A percentile compares a stretch with the other conserved stretches of the same genome.
These are phyloP conservation scores for Rhyacichthys aspro DNA, from an alignment of 2,797 vertebrate genomes.

Conservation along the genomic window DNA sequence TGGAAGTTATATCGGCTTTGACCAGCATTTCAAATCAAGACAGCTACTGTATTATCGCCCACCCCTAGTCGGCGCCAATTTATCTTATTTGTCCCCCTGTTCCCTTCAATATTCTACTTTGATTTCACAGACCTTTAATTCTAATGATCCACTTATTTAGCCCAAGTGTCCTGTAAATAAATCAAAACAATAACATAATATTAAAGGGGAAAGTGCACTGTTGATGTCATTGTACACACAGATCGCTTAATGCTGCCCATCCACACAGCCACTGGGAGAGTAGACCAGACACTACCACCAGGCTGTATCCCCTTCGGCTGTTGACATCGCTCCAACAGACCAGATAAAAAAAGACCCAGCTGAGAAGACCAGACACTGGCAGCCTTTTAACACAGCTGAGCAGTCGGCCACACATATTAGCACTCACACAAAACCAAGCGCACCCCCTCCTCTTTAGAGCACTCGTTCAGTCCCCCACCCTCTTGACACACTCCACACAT, in stretches of 20 bases:
- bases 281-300: slow-evolving; percentile 46
- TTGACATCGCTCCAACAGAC: slow-evolving; percentile 75
- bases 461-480: slow-evolving; percentile 47
- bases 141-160: too few species aligned
- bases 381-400: slow-evolving; percentile 78
- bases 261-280: slow-evolving; percentile 45
- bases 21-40: too few species aligned
- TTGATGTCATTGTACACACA: too few species aligned
- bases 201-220: too few species aligned
- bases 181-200: too few species aligned
- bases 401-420: slow-evolving; percentile 35
- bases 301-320: slow-evolving; percentile 63
- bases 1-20: too few species aligned
- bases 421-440: slow-evolving; percentile 15
- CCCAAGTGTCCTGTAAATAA: too few species aligned
- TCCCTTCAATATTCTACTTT: too few species aligned
- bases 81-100: too few species aligned
- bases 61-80: too few species aligned
- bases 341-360: slow-evolving; percentile 75
- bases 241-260: slow-evolving; percentile 11
- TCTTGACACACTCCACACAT: slow-evolving; percentile 63
- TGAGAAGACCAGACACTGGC: slow-evolving; percentile 72
- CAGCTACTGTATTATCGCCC: too few species aligned
- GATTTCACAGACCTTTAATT: too few species aligned
- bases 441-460: slow-evolving; percentile 19